Base-by-base conservation (phyloP, 2,888 invertebrate genomes). In the Phania funesta region DNA sequence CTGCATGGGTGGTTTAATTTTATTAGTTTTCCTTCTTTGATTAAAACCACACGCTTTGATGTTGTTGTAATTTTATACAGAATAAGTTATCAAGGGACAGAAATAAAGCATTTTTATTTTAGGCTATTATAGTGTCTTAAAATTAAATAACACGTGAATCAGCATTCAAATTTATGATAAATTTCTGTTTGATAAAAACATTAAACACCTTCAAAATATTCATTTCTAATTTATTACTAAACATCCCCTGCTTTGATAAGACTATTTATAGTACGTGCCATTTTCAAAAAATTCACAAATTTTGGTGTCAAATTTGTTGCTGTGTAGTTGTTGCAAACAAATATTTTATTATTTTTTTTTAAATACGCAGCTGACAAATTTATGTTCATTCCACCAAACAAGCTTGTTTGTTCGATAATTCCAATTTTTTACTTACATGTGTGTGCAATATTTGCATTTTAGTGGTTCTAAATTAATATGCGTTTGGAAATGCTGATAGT, bases 361-460 rank as follows among this genome's bases (percentile, higher is more conserved):
- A 18, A 29, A 62, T 68, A n/a, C 68, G 58, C 44, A 29, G 29
- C 50, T 44, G 44, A 35, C 38, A 48, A 62, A 77, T 70, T 54
- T 77, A 62, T 62, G 68, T 22, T 22, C 22, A 54, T 46, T 29
- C 26, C 24, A 22, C 13, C 35, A 4, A 35, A 13, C n/a, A 11
- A 41, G 58, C 16, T 64, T 77, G 77, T 77, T 77, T 77, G 77
- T 77, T 77, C 77, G 62, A 77, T 77, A 77, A 77, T 56, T 77
- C 38, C 35, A 65, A 58, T 24, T 44, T 7, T 52, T 11, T 52
- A 41, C 24, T 38, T 29, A 64, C 29, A 22, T 52, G 16, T 22
- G 29, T 52, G 1, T 22, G 3, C 16, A 6, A 20, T n/a, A 24
- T 2, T 9, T 1, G 38, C 50, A 22, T 50, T 20, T 71, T n/a